Evolutionary conservation across 2,113 vertebrate species (phyloP), one percentile per base, ranked within the genome.

Genomic region (Mastomys coucha): DNA sequence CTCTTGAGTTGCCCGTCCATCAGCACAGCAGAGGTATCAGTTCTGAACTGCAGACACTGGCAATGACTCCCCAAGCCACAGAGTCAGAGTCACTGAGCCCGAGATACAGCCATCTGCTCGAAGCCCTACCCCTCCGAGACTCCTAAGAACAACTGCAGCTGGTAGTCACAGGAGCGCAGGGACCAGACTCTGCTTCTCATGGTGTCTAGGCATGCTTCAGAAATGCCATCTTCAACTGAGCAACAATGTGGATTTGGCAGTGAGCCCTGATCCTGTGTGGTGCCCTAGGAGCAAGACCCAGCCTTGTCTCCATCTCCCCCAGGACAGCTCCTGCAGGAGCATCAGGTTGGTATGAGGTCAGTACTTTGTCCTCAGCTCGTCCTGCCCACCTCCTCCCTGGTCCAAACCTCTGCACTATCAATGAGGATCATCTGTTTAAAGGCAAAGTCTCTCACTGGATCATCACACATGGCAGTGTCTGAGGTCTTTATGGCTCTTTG

Each of bases 401-500:
- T 36, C 2, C 53, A 60, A 73, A 58, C 24, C 70, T 86, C 91
- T 42, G 95, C 95, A 92, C 87, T 51, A 75, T 65, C 98, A 98
- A 97, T 0, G 1, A 92, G 90, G 70, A 56, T 80, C 91, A 93
- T 98, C 96, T 93, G 94, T 97, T 98, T 96, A 95, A 97, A 97
- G 96, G 77, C 91, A 86, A 82, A 97, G 93, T 94, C 70, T 76
- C 96, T 93, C 95, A 63, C 90, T 91, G 0, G 78, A 91, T 95
- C 85, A 56, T 80, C 33, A 2, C 94, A 39, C 0, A 88, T 65
- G 89, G 92, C 94, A 16, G 65, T 86, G 67, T 88, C 93, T 90
- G 31, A 56, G 97, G 39, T 4, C 91, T 98, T 97, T 91, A 97
- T 3, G 0, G 58, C 96, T 97, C 98, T 97, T 97, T 7, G n/a